A percentile compares a stretch with the other conserved stretches of the same genome.
These are phyloP conservation scores for Sitobion miscanthi DNA, from an alignment of 1,140 invertebrate genomes.

Conservation along the genomic window DNA sequence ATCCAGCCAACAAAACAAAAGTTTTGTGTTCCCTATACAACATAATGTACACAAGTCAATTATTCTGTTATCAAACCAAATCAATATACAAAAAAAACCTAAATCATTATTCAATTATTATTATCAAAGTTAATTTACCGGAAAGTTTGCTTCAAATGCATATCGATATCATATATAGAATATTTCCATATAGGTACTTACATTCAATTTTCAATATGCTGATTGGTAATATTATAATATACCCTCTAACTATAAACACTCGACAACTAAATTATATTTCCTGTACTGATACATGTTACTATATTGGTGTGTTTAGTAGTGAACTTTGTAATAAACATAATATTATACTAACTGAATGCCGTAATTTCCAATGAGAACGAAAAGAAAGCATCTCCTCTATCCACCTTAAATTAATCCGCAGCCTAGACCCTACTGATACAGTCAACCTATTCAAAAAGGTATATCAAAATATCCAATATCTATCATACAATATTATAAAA, in stretches of 20 bases:
- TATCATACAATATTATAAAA: too few relatives aligned
- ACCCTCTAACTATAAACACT: not conserved
- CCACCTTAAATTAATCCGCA: too few relatives aligned
- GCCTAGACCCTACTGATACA: too few relatives aligned
- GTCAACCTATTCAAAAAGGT: too few relatives aligned
- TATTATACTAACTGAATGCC: too few relatives aligned
- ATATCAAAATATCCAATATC: too few relatives aligned
- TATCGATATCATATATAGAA: not conserved
- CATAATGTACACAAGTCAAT: slow-evolving; percentile 41
- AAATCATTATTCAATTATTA: not conserved
- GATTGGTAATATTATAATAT: not conserved
- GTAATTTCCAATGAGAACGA: too few relatives aligned
- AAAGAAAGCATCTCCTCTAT: too few relatives aligned
- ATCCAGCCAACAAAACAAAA: not conserved
- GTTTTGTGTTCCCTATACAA: not conserved
- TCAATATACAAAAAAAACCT: not conserved
- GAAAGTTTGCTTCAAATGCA: not conserved
- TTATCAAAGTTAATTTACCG: not conserved
- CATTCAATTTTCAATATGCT: not conserved
- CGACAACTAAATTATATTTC: not conserved
- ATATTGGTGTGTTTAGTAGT: not conserved
- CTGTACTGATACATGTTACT: not conserved
- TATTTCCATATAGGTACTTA: not conserved
- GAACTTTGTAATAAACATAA: not conserved
- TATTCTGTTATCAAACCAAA: not conserved